Conservation (phyloP, 1,140 invertebrate species). For the Conus betulinus region DNA sequence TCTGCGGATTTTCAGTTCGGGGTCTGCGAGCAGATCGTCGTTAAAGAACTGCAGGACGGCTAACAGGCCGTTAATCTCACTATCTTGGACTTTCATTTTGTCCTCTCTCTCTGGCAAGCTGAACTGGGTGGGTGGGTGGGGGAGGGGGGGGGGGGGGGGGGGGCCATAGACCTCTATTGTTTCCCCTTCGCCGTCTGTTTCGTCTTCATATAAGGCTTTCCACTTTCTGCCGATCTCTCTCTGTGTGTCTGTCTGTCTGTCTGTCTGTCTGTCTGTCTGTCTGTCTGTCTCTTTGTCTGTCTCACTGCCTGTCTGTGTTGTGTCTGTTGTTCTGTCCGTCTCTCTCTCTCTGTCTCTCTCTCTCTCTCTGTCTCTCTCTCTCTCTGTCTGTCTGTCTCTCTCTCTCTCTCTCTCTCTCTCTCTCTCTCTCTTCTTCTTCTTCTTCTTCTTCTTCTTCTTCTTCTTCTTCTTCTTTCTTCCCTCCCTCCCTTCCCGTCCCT, state of each 20-base stretch:
- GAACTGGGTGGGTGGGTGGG: too few species aligned
- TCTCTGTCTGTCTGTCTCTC: background rate
- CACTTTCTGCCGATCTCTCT: background rate
- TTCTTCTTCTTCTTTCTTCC: background rate
- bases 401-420: background rate
- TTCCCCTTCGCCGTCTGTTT: too few species aligned
- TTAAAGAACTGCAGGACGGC: too few species aligned
- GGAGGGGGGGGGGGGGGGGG: too few species aligned
- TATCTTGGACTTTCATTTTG: too few species aligned
- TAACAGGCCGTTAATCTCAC: too few species aligned
- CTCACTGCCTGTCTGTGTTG: background rate
- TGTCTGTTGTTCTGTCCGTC: background rate
- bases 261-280: slow-evolving; percentile 13
- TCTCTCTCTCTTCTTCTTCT: background rate
- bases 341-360: background rate
- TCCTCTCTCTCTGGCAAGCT: too few species aligned
- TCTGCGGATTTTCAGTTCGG: too few species aligned
- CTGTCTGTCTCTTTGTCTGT: slow-evolving; percentile 5
- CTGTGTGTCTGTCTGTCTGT: background rate
- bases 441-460: background rate
- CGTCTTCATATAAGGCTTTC: too few species aligned
- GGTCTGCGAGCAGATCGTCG: too few species aligned
- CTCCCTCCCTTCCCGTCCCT: background rate
- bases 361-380: background rate
- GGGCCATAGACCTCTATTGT: too few species aligned